These are phyloP conservation scores for Brachionus paranguensis DNA, from an alignment of 1,140 invertebrate genomes.

Conservation along the genomic window DNA sequence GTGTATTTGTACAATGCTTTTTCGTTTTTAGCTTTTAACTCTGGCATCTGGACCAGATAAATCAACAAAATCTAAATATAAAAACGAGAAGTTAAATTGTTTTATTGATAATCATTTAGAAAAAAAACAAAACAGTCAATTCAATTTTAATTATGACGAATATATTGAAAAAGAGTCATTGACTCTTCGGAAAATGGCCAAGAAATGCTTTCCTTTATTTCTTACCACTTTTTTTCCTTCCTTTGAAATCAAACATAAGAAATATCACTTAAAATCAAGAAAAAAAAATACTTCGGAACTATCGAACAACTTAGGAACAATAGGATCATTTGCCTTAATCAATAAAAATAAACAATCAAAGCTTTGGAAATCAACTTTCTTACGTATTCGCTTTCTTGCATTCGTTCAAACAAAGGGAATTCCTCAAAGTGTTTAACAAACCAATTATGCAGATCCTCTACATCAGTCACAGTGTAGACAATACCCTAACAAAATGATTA, in stretches of 20 bases:
- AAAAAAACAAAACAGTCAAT: neutral
- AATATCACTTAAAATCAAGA: neutral
- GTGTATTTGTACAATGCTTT: neutral
- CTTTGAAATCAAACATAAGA: constrained; percentile 61
- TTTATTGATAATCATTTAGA: neutral
- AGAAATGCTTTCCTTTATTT: constrained; percentile 85
- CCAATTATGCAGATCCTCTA: constrained; percentile 93
- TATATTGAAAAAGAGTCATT: constrained; percentile 54
- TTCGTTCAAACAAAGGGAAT: constrained; percentile 75
- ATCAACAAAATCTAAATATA: neutral
- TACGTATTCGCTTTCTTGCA: constrained; percentile 57
- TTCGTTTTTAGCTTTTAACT: neutral
- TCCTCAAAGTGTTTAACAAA: constrained; percentile 83
- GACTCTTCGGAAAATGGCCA: constrained; percentile 71
- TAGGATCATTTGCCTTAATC: neutral
- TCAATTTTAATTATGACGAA: neutral
- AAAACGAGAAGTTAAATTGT: neutral
- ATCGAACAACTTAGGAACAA: neutral
- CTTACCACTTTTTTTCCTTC: constrained; percentile 95
- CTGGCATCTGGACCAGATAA: neutral
- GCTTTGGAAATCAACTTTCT: neutral
- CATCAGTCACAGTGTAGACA: constrained; percentile 95
- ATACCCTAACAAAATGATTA: constrained; percentile 64
- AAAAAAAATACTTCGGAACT: constrained; percentile 28
- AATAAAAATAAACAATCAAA: neutral